Conservation (phyloP, 1,140 invertebrate species). For the Bacillus rossius region DNA sequence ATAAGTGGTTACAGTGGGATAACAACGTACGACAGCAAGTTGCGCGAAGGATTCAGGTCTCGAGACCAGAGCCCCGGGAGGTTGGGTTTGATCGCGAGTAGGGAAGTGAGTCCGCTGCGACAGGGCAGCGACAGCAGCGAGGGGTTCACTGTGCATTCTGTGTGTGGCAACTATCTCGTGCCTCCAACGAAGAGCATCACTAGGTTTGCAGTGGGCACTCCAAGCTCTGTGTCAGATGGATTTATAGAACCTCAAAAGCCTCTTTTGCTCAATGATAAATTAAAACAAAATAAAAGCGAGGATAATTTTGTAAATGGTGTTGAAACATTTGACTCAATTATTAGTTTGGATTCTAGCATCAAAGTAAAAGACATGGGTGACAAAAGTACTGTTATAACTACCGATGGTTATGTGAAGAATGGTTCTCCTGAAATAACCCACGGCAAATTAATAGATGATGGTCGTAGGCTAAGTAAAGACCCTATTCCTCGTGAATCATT, state of each 20-base stretch:
- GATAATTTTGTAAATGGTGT: too few species aligned
- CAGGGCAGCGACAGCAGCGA: neutral
- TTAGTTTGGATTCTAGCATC: too few species aligned
- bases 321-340: too few species aligned
- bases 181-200: neutral
- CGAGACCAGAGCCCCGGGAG: constrained; percentile 22
- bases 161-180: constrained; percentile 8
- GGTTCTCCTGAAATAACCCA: neutral
- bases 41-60: constrained; percentile 56
- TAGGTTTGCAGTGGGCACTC: neutral
- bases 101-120: constrained; percentile 16
- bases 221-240: neutral
- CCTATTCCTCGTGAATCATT: neutral
- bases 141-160: neutral
- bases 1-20: constrained; percentile 84
- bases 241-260: too few species aligned
- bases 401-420: neutral
- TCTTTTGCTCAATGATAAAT: too few species aligned
- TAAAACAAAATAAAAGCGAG: too few species aligned
- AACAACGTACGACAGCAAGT: constrained; percentile 73
- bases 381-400: too few species aligned
- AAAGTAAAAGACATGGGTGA: too few species aligned
- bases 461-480: neutral
- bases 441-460: neutral
- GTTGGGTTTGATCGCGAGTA: constrained; percentile 1